Percentiles rank a stretch among this genome's conserved stretches.
Conservation (phyloP, 2,888 invertebrate genomes). For the Hybos culiciformis region DNA sequence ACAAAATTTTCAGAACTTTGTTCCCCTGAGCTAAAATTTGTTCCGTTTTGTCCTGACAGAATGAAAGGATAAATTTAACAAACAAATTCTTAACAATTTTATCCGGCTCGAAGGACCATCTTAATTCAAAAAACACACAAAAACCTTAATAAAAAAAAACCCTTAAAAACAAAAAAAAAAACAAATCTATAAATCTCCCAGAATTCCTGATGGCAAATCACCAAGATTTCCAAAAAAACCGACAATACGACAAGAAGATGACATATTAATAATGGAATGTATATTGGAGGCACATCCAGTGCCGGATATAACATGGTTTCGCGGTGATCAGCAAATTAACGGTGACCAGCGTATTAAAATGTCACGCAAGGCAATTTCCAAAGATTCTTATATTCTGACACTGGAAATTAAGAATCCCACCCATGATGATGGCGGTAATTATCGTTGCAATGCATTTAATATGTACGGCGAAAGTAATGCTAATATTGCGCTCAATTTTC, state of each 20-base stretch:
- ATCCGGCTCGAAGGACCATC: neutral
- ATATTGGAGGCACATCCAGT: conserved; percentile 88
- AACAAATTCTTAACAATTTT: neutral
- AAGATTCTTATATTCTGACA: conserved; percentile 82
- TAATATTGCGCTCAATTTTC: conserved; percentile 98
- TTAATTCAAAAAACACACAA: neutral
- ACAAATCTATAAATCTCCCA: conserved; percentile 40
- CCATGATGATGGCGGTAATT: conserved; percentile 94
- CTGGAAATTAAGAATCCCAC: conserved; percentile 92
- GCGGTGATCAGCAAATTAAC: conserved; percentile 69
- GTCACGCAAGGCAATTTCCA: conserved; percentile 74
- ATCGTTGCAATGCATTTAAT: conserved; percentile 98
- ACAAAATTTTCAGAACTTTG: neutral
- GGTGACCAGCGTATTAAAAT: conserved; percentile 77
- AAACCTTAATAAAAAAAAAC: conserved; percentile 12
- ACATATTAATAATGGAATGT: conserved; percentile 89
- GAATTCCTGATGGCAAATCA: conserved; percentile 90
- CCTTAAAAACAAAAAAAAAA: no score
- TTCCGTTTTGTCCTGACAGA: neutral
- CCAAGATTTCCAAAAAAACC: conserved; percentile 96
- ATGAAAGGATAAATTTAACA: neutral
- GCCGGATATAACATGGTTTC: conserved; percentile 92
- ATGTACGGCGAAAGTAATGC: conserved; percentile 98
- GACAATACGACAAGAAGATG: conserved; percentile 86
- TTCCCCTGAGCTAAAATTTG: neutral